Evolutionary conservation across 2,888 invertebrate genomes (phyloP).

Genomic region (Trypoxylon attenuatum): DNA sequence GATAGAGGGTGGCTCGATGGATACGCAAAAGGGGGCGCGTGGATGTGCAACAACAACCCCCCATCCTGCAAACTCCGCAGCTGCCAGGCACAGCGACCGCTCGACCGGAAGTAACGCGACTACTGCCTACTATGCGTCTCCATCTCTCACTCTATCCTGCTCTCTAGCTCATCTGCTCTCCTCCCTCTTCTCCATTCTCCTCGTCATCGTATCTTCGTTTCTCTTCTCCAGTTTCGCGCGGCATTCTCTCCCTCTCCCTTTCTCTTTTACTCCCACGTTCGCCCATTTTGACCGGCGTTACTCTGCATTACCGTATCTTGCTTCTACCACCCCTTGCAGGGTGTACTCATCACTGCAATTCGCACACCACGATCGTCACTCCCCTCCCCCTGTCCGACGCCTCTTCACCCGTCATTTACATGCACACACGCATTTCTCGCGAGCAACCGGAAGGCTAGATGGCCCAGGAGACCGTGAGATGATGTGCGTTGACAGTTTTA

Average conservation of each 20-base stretch:
- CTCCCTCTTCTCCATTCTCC: conserved; percentile 3
- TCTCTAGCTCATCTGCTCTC: conserved; percentile 28
- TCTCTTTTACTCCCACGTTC: conserved; percentile 36
- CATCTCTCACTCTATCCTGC: conserved; percentile 48
- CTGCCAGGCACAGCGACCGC: conserved; percentile 74
- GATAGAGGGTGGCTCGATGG: conserved; percentile 50
- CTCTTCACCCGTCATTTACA: conserved; percentile 58
- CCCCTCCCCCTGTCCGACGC: too few species aligned
- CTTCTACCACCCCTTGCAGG: conserved; percentile 1
- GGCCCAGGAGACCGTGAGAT: conserved; percentile 34
- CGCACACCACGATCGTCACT: too few species aligned
- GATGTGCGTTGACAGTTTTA: too few species aligned
- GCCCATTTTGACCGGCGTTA: conserved; percentile 27
- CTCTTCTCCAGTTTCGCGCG: too few species aligned
- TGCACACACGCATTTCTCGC: conserved; percentile 45
- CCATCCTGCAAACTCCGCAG: conserved; percentile 71
- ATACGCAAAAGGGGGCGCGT: conserved; percentile 67
- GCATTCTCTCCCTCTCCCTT: conserved; percentile 42
- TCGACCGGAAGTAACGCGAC: conserved; percentile 74
- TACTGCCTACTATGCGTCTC: conserved; percentile 73
- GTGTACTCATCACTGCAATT: conserved; percentile 41
- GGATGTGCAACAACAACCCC: conserved; percentile 64
- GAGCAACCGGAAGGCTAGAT: conserved; percentile 24
- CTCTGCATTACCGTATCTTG: conserved; percentile 26
- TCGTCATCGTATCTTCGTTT: not conserved